Conservation (phyloP, 2,888 invertebrate genomes). For the Cataglyphis altisquamis region DNA sequence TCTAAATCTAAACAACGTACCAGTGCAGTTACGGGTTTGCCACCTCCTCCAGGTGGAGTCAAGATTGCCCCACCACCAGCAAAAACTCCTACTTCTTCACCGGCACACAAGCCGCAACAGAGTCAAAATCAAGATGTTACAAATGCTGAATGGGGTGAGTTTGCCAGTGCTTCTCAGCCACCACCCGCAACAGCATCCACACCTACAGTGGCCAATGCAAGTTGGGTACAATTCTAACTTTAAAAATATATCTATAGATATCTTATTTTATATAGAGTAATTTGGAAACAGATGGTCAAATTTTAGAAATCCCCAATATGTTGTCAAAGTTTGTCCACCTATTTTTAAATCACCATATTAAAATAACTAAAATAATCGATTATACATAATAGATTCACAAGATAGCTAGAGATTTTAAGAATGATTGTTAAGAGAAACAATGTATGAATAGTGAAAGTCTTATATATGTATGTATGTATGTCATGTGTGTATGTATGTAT, state of each 20-base stretch:
- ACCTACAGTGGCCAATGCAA: slow-evolving; percentile 81
- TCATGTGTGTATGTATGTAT: background rate
- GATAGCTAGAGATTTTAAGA: slow-evolving; percentile 70
- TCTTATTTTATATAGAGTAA: slow-evolving; percentile 18
- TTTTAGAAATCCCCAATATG: background rate
- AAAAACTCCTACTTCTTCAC: slow-evolving; percentile 90
- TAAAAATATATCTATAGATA: slow-evolving; percentile 50
- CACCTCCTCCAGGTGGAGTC: slow-evolving; percentile 94
- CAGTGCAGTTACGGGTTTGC: slow-evolving; percentile 89
- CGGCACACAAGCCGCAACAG: slow-evolving; percentile 90
- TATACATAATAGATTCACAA: slow-evolving; percentile 50
- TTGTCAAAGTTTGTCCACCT: slow-evolving; percentile 20
- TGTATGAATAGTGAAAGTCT: slow-evolving; percentile 57
- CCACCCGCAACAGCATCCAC: slow-evolving; percentile 71
- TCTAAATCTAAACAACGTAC: slow-evolving; percentile 90
- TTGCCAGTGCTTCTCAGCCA: slow-evolving; percentile 87
- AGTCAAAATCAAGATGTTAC: slow-evolving; percentile 85
- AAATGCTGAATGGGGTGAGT: slow-evolving; percentile 93
- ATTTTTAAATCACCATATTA: slow-evolving; percentile 26
- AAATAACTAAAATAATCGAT: slow-evolving; percentile 27
- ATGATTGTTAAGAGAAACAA: slow-evolving; percentile 63
- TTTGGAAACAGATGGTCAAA: slow-evolving; percentile 8
- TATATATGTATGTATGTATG: background rate
- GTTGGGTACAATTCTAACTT: slow-evolving; percentile 86
- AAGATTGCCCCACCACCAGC: slow-evolving; percentile 93